phyloP scores from a whole-genome alignment of 2,113 vertebrate genomes.

The Boleophthalmus pectinirostris region DNA sequence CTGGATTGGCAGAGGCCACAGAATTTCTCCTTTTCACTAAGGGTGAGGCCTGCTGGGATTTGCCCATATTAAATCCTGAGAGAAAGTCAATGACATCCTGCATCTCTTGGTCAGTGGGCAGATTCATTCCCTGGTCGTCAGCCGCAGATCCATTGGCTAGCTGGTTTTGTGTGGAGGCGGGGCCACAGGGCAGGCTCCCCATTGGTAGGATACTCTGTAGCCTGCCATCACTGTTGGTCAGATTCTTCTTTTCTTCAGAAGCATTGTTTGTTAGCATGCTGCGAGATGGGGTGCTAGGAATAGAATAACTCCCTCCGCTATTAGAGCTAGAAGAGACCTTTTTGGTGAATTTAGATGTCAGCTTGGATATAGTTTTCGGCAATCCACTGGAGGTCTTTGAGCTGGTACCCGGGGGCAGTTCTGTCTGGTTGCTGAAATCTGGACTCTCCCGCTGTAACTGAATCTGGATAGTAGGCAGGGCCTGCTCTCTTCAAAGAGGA shows the following conservation, averaged over 20 bases:
- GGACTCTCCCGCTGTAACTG: constrained; percentile 90
- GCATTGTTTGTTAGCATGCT: constrained; percentile 78
- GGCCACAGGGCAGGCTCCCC: constrained; percentile 78
- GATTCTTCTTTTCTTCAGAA: constrained; percentile 89
- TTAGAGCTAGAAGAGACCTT: constrained; percentile 86
- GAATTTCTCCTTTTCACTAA: constrained; percentile 93
- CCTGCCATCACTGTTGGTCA: constrained; percentile 75
- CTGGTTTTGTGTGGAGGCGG: constrained; percentile 75
- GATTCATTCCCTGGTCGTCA: constrained; percentile 95
- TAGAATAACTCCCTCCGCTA: constrained; percentile 86
- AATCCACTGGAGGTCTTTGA: constrained; percentile 90
- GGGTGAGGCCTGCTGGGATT: constrained; percentile 95
- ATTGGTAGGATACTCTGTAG: constrained; percentile 87
- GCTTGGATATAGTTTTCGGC: constrained; percentile 96
- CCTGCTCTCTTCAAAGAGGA: constrained; percentile 85
- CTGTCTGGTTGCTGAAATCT: constrained; percentile 83
- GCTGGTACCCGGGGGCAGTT: constrained; percentile 85
- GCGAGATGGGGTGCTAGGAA: constrained; percentile 91
- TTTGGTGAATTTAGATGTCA: constrained; percentile 97
- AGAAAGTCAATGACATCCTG: constrained; percentile 99
- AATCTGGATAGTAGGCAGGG: constrained; percentile 95
- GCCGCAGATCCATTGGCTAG: constrained; percentile 84
- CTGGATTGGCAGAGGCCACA: constrained; percentile 82
- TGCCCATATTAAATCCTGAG: constrained; percentile 98
- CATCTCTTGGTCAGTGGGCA: constrained; percentile 99